Evolutionary conservation across 2,113 vertebrate genomes (phyloP).

Genomic region (Talpa occidentalis): DNA sequence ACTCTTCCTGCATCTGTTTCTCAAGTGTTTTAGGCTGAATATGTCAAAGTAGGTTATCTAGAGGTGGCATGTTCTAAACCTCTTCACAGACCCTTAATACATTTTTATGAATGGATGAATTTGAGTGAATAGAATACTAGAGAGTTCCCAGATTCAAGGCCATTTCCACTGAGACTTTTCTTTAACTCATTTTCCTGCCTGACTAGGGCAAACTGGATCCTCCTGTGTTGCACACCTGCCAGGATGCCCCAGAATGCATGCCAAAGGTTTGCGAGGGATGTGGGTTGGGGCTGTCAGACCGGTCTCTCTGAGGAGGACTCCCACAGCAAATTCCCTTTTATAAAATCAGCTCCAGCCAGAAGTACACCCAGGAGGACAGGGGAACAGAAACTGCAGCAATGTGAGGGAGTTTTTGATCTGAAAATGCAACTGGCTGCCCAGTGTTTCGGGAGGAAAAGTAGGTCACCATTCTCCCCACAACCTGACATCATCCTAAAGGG

Average conservation of each 20-base stretch:
- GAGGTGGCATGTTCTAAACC: background rate
- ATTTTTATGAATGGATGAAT: background rate
- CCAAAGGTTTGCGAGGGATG: too few species aligned
- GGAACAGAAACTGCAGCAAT: background rate
- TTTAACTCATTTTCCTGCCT: background rate
- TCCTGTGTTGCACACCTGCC: background rate
- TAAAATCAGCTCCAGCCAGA: background rate
- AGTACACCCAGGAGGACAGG: background rate
- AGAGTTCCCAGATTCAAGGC: background rate
- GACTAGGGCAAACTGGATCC: background rate
- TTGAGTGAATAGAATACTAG: background rate
- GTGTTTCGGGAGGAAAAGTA: constrained; percentile 2
- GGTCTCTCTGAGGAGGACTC: background rate
- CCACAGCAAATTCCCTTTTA: background rate
- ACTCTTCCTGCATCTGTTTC: background rate
- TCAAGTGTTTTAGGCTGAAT: background rate
- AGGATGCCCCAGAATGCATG: rapidly evolving
- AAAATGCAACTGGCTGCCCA: background rate
- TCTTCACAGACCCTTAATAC: background rate
- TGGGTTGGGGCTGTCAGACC: background rate
- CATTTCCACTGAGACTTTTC: background rate
- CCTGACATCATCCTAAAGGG: background rate
- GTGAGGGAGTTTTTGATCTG: constrained; percentile 26
- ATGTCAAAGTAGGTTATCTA: background rate
- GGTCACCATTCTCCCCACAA: background rate